Evolutionary conservation across 2,888 invertebrate species (phyloP).

Genomic region (Amphipoea oculea): DNA sequence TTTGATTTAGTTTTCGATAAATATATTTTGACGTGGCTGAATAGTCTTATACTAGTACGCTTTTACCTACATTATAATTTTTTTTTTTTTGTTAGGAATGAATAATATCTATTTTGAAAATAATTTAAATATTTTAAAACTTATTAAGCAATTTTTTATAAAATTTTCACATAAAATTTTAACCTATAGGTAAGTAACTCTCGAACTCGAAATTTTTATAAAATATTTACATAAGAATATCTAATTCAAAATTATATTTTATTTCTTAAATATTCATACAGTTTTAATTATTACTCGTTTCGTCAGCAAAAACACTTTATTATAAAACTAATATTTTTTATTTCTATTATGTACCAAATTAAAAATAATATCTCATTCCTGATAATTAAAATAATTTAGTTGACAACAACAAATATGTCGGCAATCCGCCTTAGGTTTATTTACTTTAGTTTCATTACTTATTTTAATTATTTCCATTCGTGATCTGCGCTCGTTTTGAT

Average conservation of each 20-base stretch:
- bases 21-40: conserved; percentile 69
- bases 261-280: neutral
- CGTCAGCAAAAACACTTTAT: neutral
- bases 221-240: neutral
- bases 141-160: too few relatives aligned
- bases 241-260: neutral
- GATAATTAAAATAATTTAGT: conserved; percentile 41
- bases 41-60: conserved; percentile 67
- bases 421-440: conserved; percentile 78
- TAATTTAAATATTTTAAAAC: neutral
- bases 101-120: neutral
- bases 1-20: conserved; percentile 65
- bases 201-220: neutral
- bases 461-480: conserved; percentile 7
- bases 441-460: conserved; percentile 33
- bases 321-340: neutral
- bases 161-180: too few relatives aligned
- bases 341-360: neutral
- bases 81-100: conserved; percentile 43
- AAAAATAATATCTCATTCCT: conserved; percentile 28
- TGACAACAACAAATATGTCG: conserved; percentile 70
- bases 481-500: conserved; percentile 24
- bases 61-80: conserved; percentile 46
- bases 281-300: neutral
- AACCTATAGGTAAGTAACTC: too few relatives aligned